phyloP scores from a whole-genome alignment of 2,888 invertebrate genomes.

The Leptarthrus brevirostris region DNA sequence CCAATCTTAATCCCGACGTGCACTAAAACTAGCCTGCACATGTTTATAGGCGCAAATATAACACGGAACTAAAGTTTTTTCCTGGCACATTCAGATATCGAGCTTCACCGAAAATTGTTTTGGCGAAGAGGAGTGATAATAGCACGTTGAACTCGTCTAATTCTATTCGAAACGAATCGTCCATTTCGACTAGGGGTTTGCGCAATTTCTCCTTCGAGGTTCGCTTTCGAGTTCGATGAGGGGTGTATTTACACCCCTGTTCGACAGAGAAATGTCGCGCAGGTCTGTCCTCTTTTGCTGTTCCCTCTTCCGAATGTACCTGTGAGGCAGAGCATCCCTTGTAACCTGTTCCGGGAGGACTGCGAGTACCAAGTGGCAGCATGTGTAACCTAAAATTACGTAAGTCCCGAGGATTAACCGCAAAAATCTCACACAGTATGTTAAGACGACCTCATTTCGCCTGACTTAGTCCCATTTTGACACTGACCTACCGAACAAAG shows the following conservation, averaged over 20 bases:
- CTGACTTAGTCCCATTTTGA: constrained; percentile 25
- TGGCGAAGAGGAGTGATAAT: constrained; percentile 31
- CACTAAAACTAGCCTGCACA: constrained; percentile 56
- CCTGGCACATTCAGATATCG: constrained; percentile 33
- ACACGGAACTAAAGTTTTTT: constrained; percentile 66
- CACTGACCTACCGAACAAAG: constrained; percentile 40
- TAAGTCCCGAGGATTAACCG: constrained; percentile 22
- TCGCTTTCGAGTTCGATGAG: neutral
- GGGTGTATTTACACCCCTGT: constrained; percentile 1
- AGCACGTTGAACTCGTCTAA: constrained; percentile 34
- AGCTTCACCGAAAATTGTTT: constrained; percentile 32
- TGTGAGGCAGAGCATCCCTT: neutral
- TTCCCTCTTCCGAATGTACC: neutral
- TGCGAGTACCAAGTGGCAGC: constrained; percentile 8
- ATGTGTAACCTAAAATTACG: neutral
- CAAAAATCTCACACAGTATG: constrained; percentile 28
- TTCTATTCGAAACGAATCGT: neutral
- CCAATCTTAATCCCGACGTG: neutral
- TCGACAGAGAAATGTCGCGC: neutral
- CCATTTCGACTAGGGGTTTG: neutral
- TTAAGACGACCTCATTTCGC: constrained; percentile 10
- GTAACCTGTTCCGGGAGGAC: constrained; percentile 10
- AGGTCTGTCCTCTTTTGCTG: neutral
- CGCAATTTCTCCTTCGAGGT: neutral
- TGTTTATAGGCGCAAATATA: constrained; percentile 66